A percentile compares a stretch with the other conserved stretches of the same genome.
Conservation (phyloP, 2,888 invertebrate genomes). For the Piscicola geometra region DNA sequence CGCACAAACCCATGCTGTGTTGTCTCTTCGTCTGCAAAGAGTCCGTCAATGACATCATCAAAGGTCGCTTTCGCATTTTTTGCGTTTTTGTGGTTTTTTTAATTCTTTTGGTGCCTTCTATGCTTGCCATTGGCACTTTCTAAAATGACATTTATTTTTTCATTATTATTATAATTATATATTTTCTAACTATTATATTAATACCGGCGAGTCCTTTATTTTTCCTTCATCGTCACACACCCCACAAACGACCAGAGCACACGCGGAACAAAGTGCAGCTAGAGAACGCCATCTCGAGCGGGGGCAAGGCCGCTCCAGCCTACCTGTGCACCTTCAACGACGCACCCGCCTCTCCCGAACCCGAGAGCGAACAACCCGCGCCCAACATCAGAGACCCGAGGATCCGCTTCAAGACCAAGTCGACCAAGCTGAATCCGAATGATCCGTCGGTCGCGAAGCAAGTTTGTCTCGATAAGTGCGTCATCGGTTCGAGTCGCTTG, state of each 20-base stretch:
- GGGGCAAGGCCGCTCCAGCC: not conserved
- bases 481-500: slow-evolving; percentile 28
- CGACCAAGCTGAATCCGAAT: slow-evolving; percentile 18
- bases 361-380: not conserved
- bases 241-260: not conserved
- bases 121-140: no score
- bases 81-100: no score
- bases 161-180: not conserved
- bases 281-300: not conserved
- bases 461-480: not conserved
- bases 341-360: slow-evolving; percentile 29
- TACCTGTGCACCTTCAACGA: slow-evolving; percentile 20
- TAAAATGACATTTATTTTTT: not conserved
- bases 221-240: no score
- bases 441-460: not conserved
- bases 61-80: not conserved
- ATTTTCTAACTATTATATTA: no score
- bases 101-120: no score
- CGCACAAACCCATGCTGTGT: slow-evolving; percentile 2
- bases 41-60: slow-evolving; percentile 7
- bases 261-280: not conserved
- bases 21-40: slow-evolving; percentile 11
- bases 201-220: no score
- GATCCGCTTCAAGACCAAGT: slow-evolving; percentile 24
- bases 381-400: slow-evolving; percentile 28